Evolutionary conservation across 2,797 vertebrate genomes (phyloP).

Genomic region (Pogonophryne albipinna): DNA sequence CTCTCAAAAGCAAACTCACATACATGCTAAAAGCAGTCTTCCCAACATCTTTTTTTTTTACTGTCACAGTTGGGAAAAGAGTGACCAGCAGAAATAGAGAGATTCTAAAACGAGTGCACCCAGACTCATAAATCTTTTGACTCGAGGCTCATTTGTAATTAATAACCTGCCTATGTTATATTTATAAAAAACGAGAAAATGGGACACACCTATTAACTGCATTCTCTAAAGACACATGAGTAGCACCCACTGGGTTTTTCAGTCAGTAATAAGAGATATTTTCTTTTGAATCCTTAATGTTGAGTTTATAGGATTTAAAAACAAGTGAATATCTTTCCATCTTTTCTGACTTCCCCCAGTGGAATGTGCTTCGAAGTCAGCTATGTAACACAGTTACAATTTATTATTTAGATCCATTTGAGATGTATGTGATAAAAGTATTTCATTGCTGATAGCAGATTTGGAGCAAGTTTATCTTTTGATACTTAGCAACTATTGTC

Average conservation of each 20-base stretch:
- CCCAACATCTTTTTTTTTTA: background rate
- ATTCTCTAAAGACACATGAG: conserved; percentile 34
- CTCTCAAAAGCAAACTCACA: conserved; percentile 13
- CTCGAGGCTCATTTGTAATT: conserved; percentile 69
- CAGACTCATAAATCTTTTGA: conserved; percentile 60
- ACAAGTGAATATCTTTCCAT: background rate
- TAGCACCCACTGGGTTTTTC: conserved; percentile 1
- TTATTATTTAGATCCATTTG: background rate
- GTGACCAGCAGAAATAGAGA: conserved; percentile 2
- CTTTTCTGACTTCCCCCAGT: background rate
- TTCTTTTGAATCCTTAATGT: conserved; percentile 2
- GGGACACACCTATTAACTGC: conserved; percentile 48
- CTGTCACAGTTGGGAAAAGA: conserved; percentile 12
- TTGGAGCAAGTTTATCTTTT: background rate
- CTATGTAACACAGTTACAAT: background rate
- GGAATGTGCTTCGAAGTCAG: background rate
- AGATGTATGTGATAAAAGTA: background rate
- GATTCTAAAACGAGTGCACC: background rate
- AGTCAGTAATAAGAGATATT: background rate
- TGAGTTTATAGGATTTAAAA: background rate
- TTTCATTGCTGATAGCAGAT: background rate
- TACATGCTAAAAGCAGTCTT: background rate
- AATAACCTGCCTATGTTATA: conserved; percentile 66
- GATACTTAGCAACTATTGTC: conserved; percentile 2
- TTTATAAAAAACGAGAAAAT: conserved; percentile 68